phyloP scores from a whole-genome alignment of 2,113 vertebrate genomes.

The Sminthopsis crassicaudata region DNA sequence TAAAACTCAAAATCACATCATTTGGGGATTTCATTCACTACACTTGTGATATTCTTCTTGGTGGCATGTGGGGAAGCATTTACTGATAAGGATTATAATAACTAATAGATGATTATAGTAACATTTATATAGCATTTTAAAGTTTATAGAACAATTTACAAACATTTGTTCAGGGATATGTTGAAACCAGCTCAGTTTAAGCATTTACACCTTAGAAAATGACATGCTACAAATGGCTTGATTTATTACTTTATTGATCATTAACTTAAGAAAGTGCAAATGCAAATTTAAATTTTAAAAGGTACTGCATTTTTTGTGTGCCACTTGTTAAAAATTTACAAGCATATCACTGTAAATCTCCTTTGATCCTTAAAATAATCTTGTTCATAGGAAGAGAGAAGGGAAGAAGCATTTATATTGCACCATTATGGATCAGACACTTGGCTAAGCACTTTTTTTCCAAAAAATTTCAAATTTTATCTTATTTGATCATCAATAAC shows the following conservation, averaged over 20 bases:
- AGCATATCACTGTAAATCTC: neutral
- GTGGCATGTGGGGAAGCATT: neutral
- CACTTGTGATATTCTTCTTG: neutral
- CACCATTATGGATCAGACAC: neutral
- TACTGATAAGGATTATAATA: neutral
- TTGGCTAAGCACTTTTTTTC: neutral
- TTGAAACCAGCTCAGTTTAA: neutral
- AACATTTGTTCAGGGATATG: neutral
- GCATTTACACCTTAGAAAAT: neutral
- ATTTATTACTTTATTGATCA: neutral
- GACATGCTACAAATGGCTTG: neutral
- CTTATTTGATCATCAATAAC: neutral
- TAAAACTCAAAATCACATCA: neutral
- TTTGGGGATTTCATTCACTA: neutral
- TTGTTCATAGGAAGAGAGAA: neutral
- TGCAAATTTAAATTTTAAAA: neutral
- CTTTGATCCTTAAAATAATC: neutral
- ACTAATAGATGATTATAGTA: neutral
- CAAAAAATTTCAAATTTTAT: neutral
- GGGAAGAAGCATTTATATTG: neutral
- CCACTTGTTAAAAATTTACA: neutral
- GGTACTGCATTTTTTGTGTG: neutral
- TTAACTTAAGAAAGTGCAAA: neutral
- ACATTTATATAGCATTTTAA: neutral
- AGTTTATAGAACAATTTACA: neutral